Evolutionary conservation across 1,140 invertebrate species (phyloP).

Genomic region (Drosophila chauvacae): DNA sequence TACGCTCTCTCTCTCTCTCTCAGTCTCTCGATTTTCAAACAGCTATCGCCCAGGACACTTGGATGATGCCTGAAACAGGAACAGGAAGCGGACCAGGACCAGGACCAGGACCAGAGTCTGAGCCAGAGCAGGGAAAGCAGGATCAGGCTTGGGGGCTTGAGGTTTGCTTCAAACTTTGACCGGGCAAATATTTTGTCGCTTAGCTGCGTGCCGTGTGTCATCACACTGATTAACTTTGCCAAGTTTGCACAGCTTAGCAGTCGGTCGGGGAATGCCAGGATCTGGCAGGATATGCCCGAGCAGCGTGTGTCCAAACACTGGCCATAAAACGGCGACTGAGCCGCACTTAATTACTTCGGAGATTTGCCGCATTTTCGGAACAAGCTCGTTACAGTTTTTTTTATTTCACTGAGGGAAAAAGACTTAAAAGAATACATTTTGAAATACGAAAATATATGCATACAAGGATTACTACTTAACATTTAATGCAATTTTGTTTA

Average conservation of each 20-base stretch:
- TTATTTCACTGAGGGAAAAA: not conserved
- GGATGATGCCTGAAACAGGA: conserved; percentile 54
- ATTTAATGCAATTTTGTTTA: not conserved
- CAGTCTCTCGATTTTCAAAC: conserved; percentile 71
- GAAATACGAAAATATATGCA: not conserved
- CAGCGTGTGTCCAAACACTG: conserved; percentile 23
- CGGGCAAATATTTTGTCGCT: conserved; percentile 79
- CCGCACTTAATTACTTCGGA: conserved; percentile 73
- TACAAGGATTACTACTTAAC: not conserved
- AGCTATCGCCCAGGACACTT: conserved; percentile 66
- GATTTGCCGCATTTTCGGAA: conserved; percentile 48
- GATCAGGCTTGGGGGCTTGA: conserved; percentile 39
- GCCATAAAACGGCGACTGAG: conserved; percentile 33
- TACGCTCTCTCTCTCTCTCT: not conserved
- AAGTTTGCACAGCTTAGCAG: conserved; percentile 63
- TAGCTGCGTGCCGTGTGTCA: conserved; percentile 79
- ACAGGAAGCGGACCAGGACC: conserved; percentile 7
- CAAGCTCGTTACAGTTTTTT: conserved; percentile 16
- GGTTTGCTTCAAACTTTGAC: conserved; percentile 55
- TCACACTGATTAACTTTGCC: conserved; percentile 76
- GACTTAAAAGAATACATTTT: not conserved
- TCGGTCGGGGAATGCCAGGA: conserved; percentile 6
- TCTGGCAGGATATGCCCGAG: conserved; percentile 7
- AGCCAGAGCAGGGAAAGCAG: conserved; percentile 7
- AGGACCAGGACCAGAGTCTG: not conserved